Percentiles rank a stretch among this genome's conserved stretches.
Evolutionary conservation across 2,888 invertebrate species (phyloP).

Genomic region (Drosophila borealis): DNA sequence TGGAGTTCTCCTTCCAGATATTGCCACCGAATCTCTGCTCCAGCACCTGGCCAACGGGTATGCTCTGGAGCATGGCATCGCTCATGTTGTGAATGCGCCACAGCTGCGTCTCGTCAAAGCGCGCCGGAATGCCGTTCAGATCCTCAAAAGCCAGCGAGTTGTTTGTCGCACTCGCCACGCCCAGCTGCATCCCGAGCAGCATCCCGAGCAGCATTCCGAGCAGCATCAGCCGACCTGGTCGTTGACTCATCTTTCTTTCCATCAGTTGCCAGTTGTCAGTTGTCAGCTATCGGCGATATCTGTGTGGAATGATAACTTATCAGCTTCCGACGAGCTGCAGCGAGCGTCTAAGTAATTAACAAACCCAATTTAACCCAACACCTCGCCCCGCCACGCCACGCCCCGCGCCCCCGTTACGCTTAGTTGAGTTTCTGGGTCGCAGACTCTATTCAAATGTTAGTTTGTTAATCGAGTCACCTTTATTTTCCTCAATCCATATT

Average conservation of each 20-base stretch:
- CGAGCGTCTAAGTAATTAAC: conserved; percentile 26
- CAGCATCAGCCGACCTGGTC: conserved; percentile 27
- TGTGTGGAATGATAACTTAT: conserved; percentile 28
- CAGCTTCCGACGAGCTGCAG: conserved; percentile 10
- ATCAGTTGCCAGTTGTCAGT: conserved; percentile 13
- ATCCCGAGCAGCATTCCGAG: conserved; percentile 24
- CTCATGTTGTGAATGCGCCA: conserved; percentile 84
- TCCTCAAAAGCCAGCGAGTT: not conserved
- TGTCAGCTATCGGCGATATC: conserved; percentile 1
- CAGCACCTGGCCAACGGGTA: conserved; percentile 72
- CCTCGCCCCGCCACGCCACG: not conserved
- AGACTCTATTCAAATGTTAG: not conserved
- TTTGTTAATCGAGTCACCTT: conserved; percentile 5
- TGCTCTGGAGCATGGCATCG: conserved; percentile 56
- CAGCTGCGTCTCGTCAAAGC: conserved; percentile 81
- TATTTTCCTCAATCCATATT: not conserved
- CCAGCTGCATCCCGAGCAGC: conserved; percentile 27
- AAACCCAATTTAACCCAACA: not conserved
- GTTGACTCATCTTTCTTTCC: conserved; percentile 4
- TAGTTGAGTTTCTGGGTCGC: conserved; percentile 10
- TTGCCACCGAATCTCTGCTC: conserved; percentile 82
- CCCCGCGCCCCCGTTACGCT: no score
- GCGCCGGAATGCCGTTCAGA: conserved; percentile 73
- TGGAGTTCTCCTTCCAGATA: conserved; percentile 84
- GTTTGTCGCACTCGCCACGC: conserved; percentile 9